Base-by-base conservation (phyloP, 2,888 invertebrate species). In the Microctonus hyperodae region DNA sequence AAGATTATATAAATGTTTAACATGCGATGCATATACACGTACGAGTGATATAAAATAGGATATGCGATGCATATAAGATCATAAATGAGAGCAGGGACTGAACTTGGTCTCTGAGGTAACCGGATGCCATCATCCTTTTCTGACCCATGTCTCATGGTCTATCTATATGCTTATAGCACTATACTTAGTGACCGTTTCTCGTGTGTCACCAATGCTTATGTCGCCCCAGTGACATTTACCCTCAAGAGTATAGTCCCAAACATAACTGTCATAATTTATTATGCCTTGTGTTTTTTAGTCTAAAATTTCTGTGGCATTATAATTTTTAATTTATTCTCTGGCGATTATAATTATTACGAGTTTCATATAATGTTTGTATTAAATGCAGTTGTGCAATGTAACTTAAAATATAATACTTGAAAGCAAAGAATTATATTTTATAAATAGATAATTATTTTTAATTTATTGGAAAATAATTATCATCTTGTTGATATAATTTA, bases 61-160 rank as follows among this genome's bases (percentile, higher is more conserved):
- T 74, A 75, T 75, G 75, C 76, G 78, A 78, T 80, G 79, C 80
- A 79, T 44, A 44, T 76, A 77, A 79, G 79, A 80, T 81, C 78
- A 74, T 73, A 78, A 81, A 80, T 79, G 78, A 79, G 78, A 74
- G 72, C 76, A 63, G 73, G 72, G 73, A 76, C 75, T 76, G 16
- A 22, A 72, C 70, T 72, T 73, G 74, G 74, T 76, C 75, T 73
- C 75, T 73, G 64, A 67, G 70, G 75, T 16, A 72, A 76, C 72
- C 22, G n/a, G 68, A 70, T 76, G 77, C 77, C 78, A 76, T 79
- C 77, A 76, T 77, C 76, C 77, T 75, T 73, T 77, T 74, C 73
- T 70, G 75, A 73, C 73, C 73, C 68, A 58, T 68, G 65, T 44
- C 44, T 16, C 44, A 44, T 68, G 67, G 69, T 68, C 68, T 61